Base-by-base conservation (phyloP, 1,140 invertebrate species). In the Drosophila takahashii region DNA sequence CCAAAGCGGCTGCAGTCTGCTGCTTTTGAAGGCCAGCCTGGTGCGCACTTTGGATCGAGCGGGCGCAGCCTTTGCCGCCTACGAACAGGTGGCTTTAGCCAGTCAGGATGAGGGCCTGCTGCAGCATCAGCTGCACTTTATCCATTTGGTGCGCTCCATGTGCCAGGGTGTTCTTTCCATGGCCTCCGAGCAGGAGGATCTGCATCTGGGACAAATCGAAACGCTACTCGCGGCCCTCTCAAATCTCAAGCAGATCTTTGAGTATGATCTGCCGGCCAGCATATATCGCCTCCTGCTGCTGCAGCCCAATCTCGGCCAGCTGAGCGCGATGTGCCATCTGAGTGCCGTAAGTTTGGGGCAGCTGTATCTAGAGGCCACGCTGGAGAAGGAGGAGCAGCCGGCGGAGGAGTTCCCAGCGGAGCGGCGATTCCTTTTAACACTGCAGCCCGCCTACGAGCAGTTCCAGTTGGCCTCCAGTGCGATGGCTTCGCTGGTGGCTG, bases 61-160 rank as follows among this genome's bases (percentile, higher is more conserved):
- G 0, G 87, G 62, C 0, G 44, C 3, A 1, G 52, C 59, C 0
- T 91, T 91, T 1, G 36, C 53, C 0, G 26, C 48, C n/a, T 84
- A 79, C 45, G 87, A 91, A 27, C 42, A 62, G 29, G 34, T 37
- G 0, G 79, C 89, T 0, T 0, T 89, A 10, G 44, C 13, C 0
- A 44, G 9, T 0, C 45, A 81, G 7, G 76, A 79, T 11, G 22
- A 47, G 0, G 72, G 56, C 8, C 8, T 90, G 27, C 32, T 72
- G 10, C 60, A 69, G n/a, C 83, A 91, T 2, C 89, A 90, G 42
- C 10, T 91, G 34, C 60, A 77, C 37, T 79, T 81, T 27, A 56
- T 91, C 3, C 65, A 90, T 7, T 8, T 89, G 9, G 77, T 87
- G 22, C 62, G 76, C 8, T 22, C 72, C 11, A 89, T 87, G 79